Evolutionary conservation across 23 tunicate genomes (phyloP).

Genomic region (Botrylloides violaceus): DNA sequence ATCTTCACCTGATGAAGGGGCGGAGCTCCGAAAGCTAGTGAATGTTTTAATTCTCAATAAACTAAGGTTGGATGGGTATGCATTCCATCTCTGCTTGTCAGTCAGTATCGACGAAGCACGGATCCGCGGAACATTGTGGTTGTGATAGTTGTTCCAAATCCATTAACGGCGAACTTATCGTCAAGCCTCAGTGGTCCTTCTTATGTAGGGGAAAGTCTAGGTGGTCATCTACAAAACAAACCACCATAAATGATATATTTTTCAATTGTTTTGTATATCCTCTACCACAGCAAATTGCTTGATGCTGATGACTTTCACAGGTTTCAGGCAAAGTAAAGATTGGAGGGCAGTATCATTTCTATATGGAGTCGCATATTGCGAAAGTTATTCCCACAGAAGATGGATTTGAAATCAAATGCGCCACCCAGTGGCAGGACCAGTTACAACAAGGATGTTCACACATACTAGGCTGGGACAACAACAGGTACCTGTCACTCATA

Average conservation of each 20-base stretch:
- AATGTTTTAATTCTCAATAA: no score
- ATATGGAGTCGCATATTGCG: constrained; percentile 65
- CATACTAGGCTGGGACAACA: constrained; percentile 26
- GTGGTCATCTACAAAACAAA: neutral
- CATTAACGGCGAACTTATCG: no score
- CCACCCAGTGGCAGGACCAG: constrained; percentile 47
- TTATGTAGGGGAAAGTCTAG: no score
- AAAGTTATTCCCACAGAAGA: constrained; percentile 56
- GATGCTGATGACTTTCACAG: neutral
- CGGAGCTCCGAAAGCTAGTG: no score
- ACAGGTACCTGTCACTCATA: no score
- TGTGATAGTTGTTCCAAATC: no score
- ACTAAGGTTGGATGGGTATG: no score
- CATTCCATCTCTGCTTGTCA: no score
- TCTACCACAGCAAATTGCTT: neutral
- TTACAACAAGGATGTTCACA: constrained; percentile 37
- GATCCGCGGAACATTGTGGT: no score
- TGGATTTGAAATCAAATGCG: constrained; percentile 57
- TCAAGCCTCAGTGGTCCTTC: no score
- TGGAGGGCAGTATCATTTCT: constrained; percentile 79
- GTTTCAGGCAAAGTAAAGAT: constrained; percentile 36
- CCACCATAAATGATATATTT: neutral
- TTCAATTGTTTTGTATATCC: neutral
- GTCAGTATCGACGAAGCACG: no score
- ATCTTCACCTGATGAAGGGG: no score